Base-by-base conservation (phyloP, 2,113 vertebrate species). In the Silurus glanis region DNA sequence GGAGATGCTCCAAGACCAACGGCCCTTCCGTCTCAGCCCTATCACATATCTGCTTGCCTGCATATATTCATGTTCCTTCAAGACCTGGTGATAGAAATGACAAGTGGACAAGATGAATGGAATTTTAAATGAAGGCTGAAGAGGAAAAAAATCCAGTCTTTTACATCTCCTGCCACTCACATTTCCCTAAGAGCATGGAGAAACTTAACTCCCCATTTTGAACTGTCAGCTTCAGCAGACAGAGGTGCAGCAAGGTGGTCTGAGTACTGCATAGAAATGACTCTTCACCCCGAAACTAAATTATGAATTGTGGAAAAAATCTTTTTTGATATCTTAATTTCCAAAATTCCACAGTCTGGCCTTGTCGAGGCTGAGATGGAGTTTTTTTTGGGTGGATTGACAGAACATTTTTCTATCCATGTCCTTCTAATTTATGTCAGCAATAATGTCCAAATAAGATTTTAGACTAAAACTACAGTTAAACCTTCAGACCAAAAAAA, bases 101-200 rank as follows among this genome's bases (percentile, higher is more conserved):
- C 59, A 66, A 83, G 80, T 51, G 67, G 71, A 49, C 59, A 78
- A 76, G 25, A 83, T 82, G 59, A 82, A 83, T 86, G 9, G 80
- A 86, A 82, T 86, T 82, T 66, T 83, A 75, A 86, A 86, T 86
- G 69, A 75, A 75, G 67, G 17, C 66, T 86, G 19, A 61, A 83
- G 49, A 86, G 55, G 51, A 71, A 72, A 28, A 75, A 14, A 51
- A 74, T 67, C 47, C 16, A 45, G 6, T 82, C 67, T 74, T 3
- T 53, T 28, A 51, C 56, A 86, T 74, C 45, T 62, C 45, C 85
- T 86, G 79, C 79, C 85, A 86, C 45, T 80, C 76, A 81, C 47
- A 49, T 59, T 51, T 82, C 23, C 67, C 85, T n/a, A 47, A 82
- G 37, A 86, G 64, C 78, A 74, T 49, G 25, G 82, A 62, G 59